Conservation (phyloP, 2,888 invertebrate genomes). For the Acrocyrtus sp. region DNA sequence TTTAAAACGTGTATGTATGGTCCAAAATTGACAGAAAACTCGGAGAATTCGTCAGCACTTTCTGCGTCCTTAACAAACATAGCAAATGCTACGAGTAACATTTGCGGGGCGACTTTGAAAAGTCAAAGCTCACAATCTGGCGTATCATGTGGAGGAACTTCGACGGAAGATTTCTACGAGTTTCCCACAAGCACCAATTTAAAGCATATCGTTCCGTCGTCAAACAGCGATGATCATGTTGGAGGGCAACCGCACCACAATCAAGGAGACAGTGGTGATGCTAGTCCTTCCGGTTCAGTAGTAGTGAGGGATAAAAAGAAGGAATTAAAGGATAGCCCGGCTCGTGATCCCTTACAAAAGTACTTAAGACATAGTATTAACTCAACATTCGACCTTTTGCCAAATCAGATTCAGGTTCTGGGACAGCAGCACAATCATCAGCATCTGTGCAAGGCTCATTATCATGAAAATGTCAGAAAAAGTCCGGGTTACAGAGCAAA, state of each 20-base stretch:
- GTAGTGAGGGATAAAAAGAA: constrained; percentile 19
- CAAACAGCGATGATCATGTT: constrained; percentile 1
- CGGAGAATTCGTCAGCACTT: constrained; percentile 3
- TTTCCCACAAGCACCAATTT: constrained; percentile 63
- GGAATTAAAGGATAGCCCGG: constrained; percentile 16
- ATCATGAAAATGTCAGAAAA: constrained; percentile 3
- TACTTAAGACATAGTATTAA: constrained; percentile 54
- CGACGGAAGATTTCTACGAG: constrained; percentile 62
- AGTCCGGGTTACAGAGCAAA: too few species aligned
- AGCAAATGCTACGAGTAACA: constrained; percentile 13
- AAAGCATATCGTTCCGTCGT: constrained; percentile 37
- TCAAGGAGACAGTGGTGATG: constrained; percentile 3
- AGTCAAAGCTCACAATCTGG: constrained; percentile 7
- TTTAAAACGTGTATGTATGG: constrained; percentile 65
- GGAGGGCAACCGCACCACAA: not conserved
- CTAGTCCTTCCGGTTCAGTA: constrained; percentile 1
- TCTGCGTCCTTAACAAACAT: constrained; percentile 37
- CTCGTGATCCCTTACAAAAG: constrained; percentile 16
- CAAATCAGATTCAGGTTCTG: constrained; percentile 37
- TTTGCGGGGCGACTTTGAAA: not conserved
- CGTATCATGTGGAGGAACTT: constrained; percentile 17
- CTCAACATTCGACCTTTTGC: constrained; percentile 57
- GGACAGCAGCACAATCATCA: constrained; percentile 5
- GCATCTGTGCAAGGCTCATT: not conserved
- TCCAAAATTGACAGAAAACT: constrained; percentile 36